Evolutionary conservation across 2,888 invertebrate genomes (phyloP).

Genomic region (Bombylius major): DNA sequence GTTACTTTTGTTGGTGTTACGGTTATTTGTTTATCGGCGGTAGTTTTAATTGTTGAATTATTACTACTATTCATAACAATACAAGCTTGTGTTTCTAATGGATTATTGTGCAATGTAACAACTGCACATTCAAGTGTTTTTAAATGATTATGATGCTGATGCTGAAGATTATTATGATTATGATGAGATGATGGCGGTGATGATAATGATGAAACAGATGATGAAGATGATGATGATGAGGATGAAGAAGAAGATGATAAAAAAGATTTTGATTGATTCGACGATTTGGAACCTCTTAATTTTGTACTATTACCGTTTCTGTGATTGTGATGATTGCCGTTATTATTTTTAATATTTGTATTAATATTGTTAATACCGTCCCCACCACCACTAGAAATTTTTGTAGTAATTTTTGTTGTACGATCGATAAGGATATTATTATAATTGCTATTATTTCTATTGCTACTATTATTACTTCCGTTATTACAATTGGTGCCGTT

Average conservation of each 20-base stretch:
- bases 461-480: slow-evolving; percentile 4
- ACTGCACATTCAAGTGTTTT: background rate
- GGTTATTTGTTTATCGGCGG: slow-evolving; percentile 7
- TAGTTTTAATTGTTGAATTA: slow-evolving; percentile 5
- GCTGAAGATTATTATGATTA: too few species aligned
- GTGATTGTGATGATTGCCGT: background rate
- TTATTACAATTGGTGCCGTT: slow-evolving; percentile 3
- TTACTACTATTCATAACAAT: background rate
- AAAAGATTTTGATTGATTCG: background rate
- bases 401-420: slow-evolving; percentile 16
- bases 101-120: background rate
- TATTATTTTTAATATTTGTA: slow-evolving; percentile 14
- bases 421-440: slow-evolving; percentile 10
- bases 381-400: background rate
- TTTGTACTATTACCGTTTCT: background rate
- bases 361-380: background rate
- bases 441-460: slow-evolving; percentile 7
- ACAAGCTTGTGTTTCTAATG: background rate
- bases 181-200: too few species aligned
- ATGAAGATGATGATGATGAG: background rate
- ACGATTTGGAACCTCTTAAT: background rate
- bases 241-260: background rate
- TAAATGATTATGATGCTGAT: background rate
- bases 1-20: background rate
- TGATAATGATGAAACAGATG: too few species aligned